Evolutionary conservation across 2,888 invertebrate species (phyloP).

Genomic region (Lithophane ornitopus): DNA sequence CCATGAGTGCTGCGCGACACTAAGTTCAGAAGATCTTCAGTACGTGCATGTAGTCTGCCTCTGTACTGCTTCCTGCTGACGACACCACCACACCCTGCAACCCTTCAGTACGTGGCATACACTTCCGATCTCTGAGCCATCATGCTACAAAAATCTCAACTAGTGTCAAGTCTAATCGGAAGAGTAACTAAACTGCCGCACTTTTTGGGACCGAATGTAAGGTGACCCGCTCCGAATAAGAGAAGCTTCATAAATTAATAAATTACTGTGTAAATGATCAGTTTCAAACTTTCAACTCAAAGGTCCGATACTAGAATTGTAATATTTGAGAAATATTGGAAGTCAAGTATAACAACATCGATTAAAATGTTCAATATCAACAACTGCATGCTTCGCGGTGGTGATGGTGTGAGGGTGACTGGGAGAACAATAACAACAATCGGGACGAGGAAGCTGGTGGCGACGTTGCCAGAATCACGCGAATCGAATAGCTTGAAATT

Average conservation of each 20-base stretch:
- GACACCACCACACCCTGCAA: neutral
- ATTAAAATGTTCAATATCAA: neutral
- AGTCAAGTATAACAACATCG: neutral
- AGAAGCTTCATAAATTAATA: neutral
- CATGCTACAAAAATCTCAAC: neutral
- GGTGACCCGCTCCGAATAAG: too few relatives aligned
- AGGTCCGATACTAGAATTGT: neutral
- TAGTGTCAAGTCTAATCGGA: neutral
- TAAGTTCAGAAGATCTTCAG: neutral
- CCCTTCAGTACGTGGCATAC: neutral
- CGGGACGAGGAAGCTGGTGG: neutral
- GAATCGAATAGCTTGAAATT: neutral
- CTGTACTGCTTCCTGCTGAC: neutral
- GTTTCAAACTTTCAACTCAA: neutral
- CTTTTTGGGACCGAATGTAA: neutral
- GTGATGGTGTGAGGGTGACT: too few relatives aligned
- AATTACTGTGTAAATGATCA: neutral
- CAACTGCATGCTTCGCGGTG: neutral
- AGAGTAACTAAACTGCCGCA: neutral
- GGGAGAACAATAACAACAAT: neutral
- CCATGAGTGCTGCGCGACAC: neutral
- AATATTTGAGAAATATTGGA: slow-evolving; percentile 1
- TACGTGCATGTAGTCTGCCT: neutral
- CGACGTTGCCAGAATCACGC: neutral
- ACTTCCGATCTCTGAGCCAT: neutral